A percentile compares a stretch with the other conserved stretches of the same genome.
Evolutionary conservation across 2,113 vertebrate species (phyloP).

Genomic region (Passer montanus): DNA sequence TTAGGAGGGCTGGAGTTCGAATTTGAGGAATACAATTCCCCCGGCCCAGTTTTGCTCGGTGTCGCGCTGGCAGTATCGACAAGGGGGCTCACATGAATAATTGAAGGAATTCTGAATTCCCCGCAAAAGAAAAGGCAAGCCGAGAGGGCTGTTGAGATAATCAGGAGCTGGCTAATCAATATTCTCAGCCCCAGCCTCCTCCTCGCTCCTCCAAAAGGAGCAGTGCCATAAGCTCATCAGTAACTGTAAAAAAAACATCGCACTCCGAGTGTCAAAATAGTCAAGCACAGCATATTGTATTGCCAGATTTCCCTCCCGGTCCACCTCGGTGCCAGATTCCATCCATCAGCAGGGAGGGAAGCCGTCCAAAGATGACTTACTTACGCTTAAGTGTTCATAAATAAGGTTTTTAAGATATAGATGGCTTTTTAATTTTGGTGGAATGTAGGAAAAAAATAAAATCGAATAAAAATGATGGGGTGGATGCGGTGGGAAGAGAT

Average conservation of each 20-base stretch:
- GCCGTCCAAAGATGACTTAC: slow-evolving; percentile 75
- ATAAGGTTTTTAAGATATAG: slow-evolving; percentile 79
- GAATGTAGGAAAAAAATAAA: slow-evolving; percentile 32
- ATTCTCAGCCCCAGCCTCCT: slow-evolving; percentile 69
- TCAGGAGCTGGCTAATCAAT: slow-evolving; percentile 90
- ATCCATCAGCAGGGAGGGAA: slow-evolving; percentile 80
- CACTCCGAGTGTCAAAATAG: slow-evolving; percentile 79
- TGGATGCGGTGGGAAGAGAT: slow-evolving; percentile 57
- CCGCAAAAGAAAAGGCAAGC: slow-evolving; percentile 69
- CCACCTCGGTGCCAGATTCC: slow-evolving; percentile 74
- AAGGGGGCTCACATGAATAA: slow-evolving; percentile 84
- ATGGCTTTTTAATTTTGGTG: slow-evolving; percentile 81
- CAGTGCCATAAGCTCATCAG: slow-evolving; percentile 80
- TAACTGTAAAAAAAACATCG: slow-evolving; percentile 82
- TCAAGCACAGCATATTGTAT: slow-evolving; percentile 78
- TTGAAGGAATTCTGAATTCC: slow-evolving; percentile 85
- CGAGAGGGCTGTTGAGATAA: slow-evolving; percentile 83
- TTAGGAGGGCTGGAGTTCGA: background rate
- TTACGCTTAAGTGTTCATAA: slow-evolving; percentile 78
- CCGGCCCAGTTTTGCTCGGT: slow-evolving; percentile 66
- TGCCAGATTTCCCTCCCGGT: slow-evolving; percentile 70
- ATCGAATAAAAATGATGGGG: slow-evolving; percentile 31
- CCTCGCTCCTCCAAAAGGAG: slow-evolving; percentile 75
- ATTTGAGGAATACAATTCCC: slow-evolving; percentile 47
- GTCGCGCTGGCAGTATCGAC: slow-evolving; percentile 77